Conservation (phyloP, 2,113 vertebrate genomes). For the Ammodytes dubius region DNA sequence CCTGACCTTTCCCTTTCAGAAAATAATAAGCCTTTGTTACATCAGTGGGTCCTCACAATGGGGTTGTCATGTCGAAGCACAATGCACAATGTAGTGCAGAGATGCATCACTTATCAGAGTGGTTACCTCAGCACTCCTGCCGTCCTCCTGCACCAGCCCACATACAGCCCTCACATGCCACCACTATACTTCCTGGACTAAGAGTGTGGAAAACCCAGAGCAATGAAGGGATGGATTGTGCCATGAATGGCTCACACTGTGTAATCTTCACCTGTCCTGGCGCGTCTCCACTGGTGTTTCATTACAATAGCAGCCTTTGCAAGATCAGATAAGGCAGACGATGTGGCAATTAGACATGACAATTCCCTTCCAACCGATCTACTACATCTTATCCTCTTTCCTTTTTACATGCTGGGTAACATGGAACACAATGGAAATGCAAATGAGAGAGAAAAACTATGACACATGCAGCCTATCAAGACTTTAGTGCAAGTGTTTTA, state of each 20-base stretch:
- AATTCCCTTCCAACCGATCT: slow-evolving; percentile 43
- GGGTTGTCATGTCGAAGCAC: slow-evolving; percentile 63
- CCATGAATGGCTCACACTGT: slow-evolving; percentile 64
- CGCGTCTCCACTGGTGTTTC: slow-evolving; percentile 67
- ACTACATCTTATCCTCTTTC: slow-evolving; percentile 34
- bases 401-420: slow-evolving; percentile 43
- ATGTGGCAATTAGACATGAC: slow-evolving; percentile 67
- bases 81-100: slow-evolving; percentile 72
- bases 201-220: slow-evolving; percentile 66
- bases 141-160: slow-evolving; percentile 58
- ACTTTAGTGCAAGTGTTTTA: neutral
- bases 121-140: slow-evolving; percentile 74
- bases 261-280: slow-evolving; percentile 75
- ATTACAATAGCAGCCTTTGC: slow-evolving; percentile 71
- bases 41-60: slow-evolving; percentile 33
- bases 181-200: slow-evolving; percentile 72
- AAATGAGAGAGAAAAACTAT: slow-evolving; percentile 30
- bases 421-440: slow-evolving; percentile 31
- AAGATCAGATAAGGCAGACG: slow-evolving; percentile 72
- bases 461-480: slow-evolving; percentile 6
- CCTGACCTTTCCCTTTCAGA: slow-evolving; percentile 44
- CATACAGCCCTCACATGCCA: slow-evolving; percentile 78
- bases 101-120: slow-evolving; percentile 71
- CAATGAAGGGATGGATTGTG: slow-evolving; percentile 73
- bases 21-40: slow-evolving; percentile 68